Percentiles rank a stretch among this genome's conserved stretches.
Evolutionary conservation across 2,797 vertebrate species (phyloP).

Genomic region (Crax fasciolata): DNA sequence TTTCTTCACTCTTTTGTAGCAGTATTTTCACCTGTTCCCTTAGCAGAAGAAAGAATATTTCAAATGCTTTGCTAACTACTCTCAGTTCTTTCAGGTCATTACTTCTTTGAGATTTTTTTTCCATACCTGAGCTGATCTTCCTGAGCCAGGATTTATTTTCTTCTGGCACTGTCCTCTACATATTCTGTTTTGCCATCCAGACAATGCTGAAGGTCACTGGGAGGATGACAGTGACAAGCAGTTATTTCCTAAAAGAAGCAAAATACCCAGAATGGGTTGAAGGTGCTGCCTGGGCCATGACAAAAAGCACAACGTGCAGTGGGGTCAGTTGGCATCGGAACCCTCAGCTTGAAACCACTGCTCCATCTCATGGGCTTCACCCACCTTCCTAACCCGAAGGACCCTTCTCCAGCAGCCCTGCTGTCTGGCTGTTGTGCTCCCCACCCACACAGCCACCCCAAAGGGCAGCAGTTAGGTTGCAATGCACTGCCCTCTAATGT

Average conservation of each 20-base stretch:
- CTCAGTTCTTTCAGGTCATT: background rate
- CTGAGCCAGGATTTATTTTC: background rate
- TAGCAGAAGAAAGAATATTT: background rate
- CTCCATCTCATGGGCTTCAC: background rate
- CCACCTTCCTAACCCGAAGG: background rate
- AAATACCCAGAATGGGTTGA: background rate
- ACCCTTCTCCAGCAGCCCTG: background rate
- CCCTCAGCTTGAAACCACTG: background rate
- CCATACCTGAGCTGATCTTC: background rate
- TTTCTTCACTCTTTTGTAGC: background rate
- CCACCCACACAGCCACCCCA: background rate
- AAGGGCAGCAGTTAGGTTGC: background rate
- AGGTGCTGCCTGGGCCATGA: background rate
- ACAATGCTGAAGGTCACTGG: background rate
- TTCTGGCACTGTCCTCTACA: background rate
- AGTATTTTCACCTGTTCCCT: background rate
- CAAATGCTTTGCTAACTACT: background rate
- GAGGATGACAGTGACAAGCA: background rate
- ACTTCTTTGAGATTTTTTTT: background rate
- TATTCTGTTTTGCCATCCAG: background rate
- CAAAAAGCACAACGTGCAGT: background rate
- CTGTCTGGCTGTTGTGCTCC: background rate
- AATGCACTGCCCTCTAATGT: slow-evolving; percentile 56
- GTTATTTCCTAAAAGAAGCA: fast-evolving
- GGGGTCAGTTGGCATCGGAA: fast-evolving